Percentiles rank a stretch among this genome's conserved stretches.
These are phyloP conservation scores for Falcunculus frontatus DNA, from an alignment of 2,113 vertebrate genomes.

Conservation along the genomic window DNA sequence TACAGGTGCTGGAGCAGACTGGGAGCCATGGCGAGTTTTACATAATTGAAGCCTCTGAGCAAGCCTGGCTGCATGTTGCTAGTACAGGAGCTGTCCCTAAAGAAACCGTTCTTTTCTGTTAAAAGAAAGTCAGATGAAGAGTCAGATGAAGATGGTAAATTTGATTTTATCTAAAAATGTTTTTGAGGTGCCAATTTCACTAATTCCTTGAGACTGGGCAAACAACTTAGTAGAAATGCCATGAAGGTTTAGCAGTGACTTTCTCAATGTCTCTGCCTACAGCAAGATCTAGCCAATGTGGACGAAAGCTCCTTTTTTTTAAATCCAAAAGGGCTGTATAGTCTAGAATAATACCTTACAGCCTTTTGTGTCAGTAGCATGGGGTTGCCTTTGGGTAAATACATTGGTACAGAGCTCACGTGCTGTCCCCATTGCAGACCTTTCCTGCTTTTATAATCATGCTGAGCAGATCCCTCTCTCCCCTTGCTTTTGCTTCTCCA, in stretches of 20 bases:
- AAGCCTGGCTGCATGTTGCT: not conserved
- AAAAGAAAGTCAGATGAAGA: not conserved
- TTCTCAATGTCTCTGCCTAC: not conserved
- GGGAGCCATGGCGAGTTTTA: not conserved
- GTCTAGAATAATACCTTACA: not conserved
- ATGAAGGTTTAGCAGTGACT: not conserved
- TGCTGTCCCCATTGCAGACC: not conserved
- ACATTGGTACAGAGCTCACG: not conserved
- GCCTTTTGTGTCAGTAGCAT: not conserved
- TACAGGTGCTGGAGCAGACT: not conserved
- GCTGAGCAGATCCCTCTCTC: not conserved
- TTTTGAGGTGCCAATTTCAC: not conserved
- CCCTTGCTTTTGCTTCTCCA: not conserved
- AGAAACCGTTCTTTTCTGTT: not conserved
- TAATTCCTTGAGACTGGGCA: not conserved
- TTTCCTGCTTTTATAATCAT: not conserved
- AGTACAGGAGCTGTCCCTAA: not conserved
- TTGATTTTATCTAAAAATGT: not conserved
- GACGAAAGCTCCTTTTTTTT: not conserved
- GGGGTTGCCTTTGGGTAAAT: not conserved
- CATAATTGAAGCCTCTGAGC: not conserved
- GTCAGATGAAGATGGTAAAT: not conserved
- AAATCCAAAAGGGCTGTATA: not conserved
- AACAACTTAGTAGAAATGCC: not conserved
- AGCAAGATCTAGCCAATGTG: not conserved